Evolutionary conservation across 2,113 vertebrate genomes (phyloP).

Genomic region (Hemiscyllium ocellatum): DNA sequence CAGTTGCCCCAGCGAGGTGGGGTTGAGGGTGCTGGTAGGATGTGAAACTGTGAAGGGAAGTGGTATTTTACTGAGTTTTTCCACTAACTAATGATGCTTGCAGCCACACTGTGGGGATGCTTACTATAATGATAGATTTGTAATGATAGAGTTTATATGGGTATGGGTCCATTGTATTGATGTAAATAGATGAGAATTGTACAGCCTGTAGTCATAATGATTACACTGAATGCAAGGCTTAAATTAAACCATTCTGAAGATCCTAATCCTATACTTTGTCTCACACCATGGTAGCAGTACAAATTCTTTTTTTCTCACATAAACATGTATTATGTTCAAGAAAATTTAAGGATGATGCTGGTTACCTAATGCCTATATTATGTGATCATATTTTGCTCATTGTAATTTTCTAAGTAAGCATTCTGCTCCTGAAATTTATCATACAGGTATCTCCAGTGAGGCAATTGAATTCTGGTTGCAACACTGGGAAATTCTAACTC

Average conservation of each 20-base stretch:
- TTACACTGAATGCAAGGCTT: constrained; percentile 10
- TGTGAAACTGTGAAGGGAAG: not conserved
- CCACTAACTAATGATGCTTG: not conserved
- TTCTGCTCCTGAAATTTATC: not conserved
- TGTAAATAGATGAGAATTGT: constrained; percentile 16
- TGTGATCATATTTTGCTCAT: not conserved
- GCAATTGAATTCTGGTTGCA: not conserved
- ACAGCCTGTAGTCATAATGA: not conserved
- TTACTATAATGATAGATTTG: not conserved
- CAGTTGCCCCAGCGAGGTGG: not conserved
- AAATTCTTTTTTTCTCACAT: not conserved
- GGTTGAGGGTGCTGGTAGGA: not conserved
- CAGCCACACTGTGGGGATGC: not conserved
- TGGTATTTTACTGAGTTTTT: not conserved
- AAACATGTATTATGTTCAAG: not conserved
- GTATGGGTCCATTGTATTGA: not conserved
- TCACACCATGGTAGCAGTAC: not conserved
- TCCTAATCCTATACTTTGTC: not conserved
- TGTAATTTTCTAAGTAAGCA: not conserved
- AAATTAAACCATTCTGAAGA: not conserved
- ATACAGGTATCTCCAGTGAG: not conserved
- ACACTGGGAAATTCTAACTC: not conserved
- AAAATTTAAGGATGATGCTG: not conserved
- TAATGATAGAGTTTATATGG: not conserved
- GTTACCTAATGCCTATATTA: not conserved